These are phyloP conservation scores for Lepidothrix coronata DNA, from an alignment of 2,113 vertebrate genomes.

Conservation along the genomic window DNA sequence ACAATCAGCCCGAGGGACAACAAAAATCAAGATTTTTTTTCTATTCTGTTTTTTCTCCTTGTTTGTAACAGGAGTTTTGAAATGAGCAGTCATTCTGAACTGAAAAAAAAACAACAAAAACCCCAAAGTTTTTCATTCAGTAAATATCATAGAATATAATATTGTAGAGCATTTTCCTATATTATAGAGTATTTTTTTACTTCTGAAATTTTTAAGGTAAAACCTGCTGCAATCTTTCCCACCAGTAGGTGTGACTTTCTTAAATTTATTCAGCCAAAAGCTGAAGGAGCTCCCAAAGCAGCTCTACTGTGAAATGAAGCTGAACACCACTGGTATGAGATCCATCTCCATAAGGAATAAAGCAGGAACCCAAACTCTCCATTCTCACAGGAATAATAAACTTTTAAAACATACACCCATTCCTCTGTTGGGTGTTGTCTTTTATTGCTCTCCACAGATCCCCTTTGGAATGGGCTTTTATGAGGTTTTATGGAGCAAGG, in stretches of 20 bases:
- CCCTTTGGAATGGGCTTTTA: not conserved
- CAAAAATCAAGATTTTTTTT: not conserved
- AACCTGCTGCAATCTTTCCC: not conserved
- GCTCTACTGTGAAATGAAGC: not conserved
- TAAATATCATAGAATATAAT: not conserved
- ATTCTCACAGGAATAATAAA: not conserved
- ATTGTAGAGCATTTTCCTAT: not conserved
- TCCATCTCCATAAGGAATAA: not conserved
- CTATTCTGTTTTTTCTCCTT: not conserved
- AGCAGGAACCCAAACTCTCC: not conserved
- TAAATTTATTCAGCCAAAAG: not conserved
- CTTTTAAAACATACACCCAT: not conserved
- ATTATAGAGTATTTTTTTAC: not conserved
- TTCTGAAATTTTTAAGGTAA: not conserved
- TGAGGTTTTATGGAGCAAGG: not conserved
- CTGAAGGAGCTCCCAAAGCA: not conserved
- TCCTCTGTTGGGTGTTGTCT: not conserved
- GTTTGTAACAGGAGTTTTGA: not conserved
- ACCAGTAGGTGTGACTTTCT: not conserved
- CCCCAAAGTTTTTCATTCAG: not conserved
- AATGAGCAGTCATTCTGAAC: not conserved
- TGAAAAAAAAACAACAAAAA: not conserved
- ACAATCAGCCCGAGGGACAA: not conserved
- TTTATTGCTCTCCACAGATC: not conserved
- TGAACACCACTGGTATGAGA: not conserved